A percentile compares a stretch with the other conserved stretches of the same genome.
These are phyloP conservation scores for Epinotia demarniana DNA, from an alignment of 2,888 invertebrate genomes.

Conservation along the genomic window DNA sequence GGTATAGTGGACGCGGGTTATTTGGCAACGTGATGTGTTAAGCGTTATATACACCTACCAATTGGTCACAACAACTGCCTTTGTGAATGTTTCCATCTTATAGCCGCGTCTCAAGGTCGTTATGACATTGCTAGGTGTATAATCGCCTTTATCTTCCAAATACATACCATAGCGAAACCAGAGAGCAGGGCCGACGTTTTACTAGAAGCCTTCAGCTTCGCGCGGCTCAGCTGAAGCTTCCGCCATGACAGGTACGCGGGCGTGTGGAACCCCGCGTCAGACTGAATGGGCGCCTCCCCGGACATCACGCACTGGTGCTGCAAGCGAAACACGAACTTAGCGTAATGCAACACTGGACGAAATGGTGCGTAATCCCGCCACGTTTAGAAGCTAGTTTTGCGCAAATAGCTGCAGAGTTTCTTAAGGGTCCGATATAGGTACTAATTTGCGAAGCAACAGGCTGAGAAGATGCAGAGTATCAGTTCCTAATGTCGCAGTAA, in stretches of 20 bases:
- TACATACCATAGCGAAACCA: conserved; percentile 97
- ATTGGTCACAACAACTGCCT: no score
- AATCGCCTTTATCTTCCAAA: conserved; percentile 8
- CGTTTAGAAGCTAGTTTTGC: background rate
- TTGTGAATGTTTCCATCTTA: no score
- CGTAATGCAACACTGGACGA: conserved; percentile 15
- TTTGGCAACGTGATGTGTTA: no score
- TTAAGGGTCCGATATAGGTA: background rate
- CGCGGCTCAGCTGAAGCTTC: conserved; percentile 96
- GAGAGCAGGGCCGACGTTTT: conserved; percentile 98
- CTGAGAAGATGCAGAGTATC: no score
- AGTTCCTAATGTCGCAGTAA: no score
- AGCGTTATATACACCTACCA: no score
- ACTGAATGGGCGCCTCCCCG: conserved; percentile 88
- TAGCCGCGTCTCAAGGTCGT: no score
- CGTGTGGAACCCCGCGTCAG: conserved; percentile 91
- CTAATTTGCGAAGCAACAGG: no score
- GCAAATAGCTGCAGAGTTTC: background rate
- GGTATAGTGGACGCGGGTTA: no score
- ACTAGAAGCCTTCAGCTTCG: conserved; percentile 99
- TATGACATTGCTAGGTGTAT: no score
- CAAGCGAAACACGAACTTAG: conserved; percentile 42
- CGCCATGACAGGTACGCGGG: conserved; percentile 95
- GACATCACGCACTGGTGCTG: conserved; percentile 81
- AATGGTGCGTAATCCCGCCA: background rate